These are phyloP conservation scores for Entomobrya multifasciata DNA, from an alignment of 2,888 invertebrate genomes.

Conservation along the genomic window DNA sequence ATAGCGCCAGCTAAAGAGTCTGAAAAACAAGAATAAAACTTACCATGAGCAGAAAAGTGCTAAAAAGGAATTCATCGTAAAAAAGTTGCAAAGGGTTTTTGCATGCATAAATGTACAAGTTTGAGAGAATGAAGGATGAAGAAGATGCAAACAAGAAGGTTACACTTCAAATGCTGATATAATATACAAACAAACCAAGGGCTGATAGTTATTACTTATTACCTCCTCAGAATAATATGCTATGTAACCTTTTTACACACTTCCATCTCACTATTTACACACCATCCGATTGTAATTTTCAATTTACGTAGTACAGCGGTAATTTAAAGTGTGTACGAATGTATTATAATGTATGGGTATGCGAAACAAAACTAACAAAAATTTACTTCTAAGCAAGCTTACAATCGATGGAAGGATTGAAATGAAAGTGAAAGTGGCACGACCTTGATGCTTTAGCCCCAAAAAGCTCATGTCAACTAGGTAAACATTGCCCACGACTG, in stretches of 20 bases:
- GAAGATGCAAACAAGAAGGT: not conserved
- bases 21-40: not conserved
- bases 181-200: not conserved
- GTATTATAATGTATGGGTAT: no score
- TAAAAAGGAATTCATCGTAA: conserved; percentile 47
- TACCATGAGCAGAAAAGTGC: not conserved
- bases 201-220: no score
- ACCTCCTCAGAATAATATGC: no score
- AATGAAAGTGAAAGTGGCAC: conserved; percentile 69
- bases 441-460: conserved; percentile 63
- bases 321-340: no score
- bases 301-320: not conserved
- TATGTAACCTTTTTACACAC: not conserved
- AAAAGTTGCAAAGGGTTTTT: conserved; percentile 12
- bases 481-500: conserved; percentile 62
- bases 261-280: not conserved
- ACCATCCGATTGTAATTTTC: not conserved
- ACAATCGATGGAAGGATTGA: not conserved
- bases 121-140: conserved; percentile 30
- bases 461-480: conserved; percentile 60
- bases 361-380: not conserved
- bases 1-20: not conserved
- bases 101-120: conserved; percentile 44
- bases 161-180: not conserved
- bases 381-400: not conserved